These are phyloP conservation scores for Frankliniella intonsa DNA, from an alignment of 2,888 invertebrate genomes.

Conservation along the genomic window DNA sequence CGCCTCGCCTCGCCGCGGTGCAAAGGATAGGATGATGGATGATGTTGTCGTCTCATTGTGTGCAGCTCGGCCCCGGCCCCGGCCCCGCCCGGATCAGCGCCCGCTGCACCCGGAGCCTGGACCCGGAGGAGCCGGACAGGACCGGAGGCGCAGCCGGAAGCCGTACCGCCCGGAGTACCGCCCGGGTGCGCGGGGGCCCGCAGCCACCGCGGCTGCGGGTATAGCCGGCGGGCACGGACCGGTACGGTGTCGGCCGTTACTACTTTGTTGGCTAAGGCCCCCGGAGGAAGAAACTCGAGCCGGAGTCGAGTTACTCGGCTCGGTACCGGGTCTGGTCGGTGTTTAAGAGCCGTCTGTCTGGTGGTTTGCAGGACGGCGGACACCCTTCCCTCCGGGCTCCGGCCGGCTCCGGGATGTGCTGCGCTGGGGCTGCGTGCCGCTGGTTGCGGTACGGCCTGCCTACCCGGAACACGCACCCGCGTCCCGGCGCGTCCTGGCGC, in stretches of 20 bases:
- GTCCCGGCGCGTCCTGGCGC: neutral
- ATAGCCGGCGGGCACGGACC: neutral
- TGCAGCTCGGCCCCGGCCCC: neutral
- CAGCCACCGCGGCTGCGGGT: neutral
- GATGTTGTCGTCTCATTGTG: constrained; percentile 20
- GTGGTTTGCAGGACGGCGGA: neutral
- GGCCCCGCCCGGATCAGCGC: neutral
- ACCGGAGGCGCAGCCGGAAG: neutral
- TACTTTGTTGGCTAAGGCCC: too few relatives aligned
- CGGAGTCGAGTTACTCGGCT: too few relatives aligned
- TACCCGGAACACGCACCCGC: neutral
- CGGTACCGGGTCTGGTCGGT: too few relatives aligned
- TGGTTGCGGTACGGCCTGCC: neutral
- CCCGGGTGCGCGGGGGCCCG: neutral
- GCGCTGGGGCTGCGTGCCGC: neutral
- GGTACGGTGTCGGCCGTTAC: neutral
- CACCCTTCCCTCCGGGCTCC: neutral
- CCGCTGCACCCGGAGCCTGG: neutral
- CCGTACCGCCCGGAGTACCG: neutral
- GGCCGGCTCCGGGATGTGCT: neutral
- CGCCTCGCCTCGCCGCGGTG: neutral
- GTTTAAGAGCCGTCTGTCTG: too few relatives aligned
- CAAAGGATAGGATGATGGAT: constrained; percentile 15
- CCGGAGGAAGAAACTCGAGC: too few relatives aligned
- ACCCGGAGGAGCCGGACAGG: neutral